These are phyloP conservation scores for Erannis defoliaria DNA, from an alignment of 2,888 invertebrate genomes.

Conservation along the genomic window DNA sequence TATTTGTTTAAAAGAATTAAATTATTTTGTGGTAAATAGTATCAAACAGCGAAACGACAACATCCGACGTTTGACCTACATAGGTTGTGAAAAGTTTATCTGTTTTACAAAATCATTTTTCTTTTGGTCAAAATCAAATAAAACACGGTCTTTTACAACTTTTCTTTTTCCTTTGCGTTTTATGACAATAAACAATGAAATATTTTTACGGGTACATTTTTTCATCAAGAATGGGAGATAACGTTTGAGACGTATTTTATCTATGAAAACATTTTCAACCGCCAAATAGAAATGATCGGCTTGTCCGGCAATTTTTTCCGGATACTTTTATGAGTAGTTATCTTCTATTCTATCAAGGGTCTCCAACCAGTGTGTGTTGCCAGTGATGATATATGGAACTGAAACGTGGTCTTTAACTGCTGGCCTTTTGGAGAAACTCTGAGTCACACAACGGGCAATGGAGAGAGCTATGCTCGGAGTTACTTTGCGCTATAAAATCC, in stretches of 20 bases:
- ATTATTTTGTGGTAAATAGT: neutral
- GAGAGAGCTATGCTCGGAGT: no score
- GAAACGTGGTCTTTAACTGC: no score
- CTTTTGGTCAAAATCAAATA: slow-evolving; percentile 30
- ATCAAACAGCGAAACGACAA: slow-evolving; percentile 11
- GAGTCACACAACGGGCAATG: no score
- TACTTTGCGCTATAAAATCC: no score
- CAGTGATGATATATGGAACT: no score
- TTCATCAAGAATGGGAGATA: slow-evolving; percentile 31
- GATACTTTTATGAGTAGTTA: neutral
- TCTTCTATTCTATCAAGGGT: no score
- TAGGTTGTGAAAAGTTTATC: slow-evolving; percentile 5
- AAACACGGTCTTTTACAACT: slow-evolving; percentile 23
- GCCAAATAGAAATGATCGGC: slow-evolving; percentile 3
- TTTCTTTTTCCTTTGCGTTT: slow-evolving; percentile 16
- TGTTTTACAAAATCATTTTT: slow-evolving; percentile 9
- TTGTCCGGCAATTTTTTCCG: slow-evolving; percentile 11
- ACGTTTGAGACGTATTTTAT: slow-evolving; percentile 33
- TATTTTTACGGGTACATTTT: slow-evolving; percentile 35
- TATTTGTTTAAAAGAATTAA: slow-evolving; percentile 3
- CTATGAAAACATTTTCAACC: slow-evolving; percentile 32
- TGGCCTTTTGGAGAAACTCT: no score
- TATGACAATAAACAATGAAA: slow-evolving; percentile 35
- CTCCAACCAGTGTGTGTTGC: no score
- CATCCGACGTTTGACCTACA: slow-evolving; percentile 16